phyloP scores from a whole-genome alignment of 2,113 vertebrate genomes.

The Rhynchomys soricoides region DNA sequence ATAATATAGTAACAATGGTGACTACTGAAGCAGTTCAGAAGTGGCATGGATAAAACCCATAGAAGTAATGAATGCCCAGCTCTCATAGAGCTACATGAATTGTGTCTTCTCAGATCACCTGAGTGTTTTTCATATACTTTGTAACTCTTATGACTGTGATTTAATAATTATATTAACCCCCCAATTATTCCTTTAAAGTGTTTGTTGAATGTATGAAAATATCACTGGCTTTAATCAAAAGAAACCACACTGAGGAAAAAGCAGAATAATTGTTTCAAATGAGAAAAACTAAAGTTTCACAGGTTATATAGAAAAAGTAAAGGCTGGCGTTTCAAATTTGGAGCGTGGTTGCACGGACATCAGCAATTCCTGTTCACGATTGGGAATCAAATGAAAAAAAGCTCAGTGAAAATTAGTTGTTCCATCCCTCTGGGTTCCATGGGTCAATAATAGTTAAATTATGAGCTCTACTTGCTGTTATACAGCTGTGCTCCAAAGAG shows the following conservation, averaged over 20 bases:
- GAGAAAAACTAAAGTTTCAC: slow-evolving; percentile 37
- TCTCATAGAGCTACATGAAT: neutral
- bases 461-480: neutral
- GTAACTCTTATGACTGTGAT: slow-evolving; percentile 11
- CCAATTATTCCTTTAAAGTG: neutral
- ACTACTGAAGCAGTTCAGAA: neutral
- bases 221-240: slow-evolving; percentile 5
- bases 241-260: slow-evolving; percentile 7
- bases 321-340: slow-evolving; percentile 19
- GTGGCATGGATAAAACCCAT: neutral
- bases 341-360: neutral
- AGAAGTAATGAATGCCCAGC: neutral
- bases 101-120: neutral
- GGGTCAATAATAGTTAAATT: neutral
- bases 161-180: neutral
- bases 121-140: slow-evolving; percentile 15
- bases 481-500: neutral
- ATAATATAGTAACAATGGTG: neutral
- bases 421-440: neutral
- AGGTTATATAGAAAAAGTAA: neutral
- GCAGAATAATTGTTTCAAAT: neutral
- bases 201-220: slow-evolving; percentile 37
- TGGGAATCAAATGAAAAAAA: neutral
- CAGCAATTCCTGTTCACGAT: neutral
- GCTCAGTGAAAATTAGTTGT: neutral